phyloP scores from a whole-genome alignment of 2,797 vertebrate genomes.

The Ctenosaura bakeri region DNA sequence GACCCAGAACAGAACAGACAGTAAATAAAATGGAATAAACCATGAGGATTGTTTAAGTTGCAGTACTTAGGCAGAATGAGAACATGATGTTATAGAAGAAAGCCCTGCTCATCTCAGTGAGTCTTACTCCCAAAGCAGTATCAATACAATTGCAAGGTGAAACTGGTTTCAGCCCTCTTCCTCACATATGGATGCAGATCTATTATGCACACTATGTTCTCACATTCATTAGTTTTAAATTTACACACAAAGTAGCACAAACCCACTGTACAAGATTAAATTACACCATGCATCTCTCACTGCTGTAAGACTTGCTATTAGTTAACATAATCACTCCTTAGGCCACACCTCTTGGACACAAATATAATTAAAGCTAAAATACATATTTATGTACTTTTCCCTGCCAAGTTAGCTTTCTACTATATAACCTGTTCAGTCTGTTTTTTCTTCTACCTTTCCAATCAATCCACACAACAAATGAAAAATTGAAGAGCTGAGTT shows the following conservation, averaged over 20 bases:
- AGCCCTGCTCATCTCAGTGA: not conserved
- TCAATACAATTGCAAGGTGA: not conserved
- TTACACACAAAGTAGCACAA: conserved; percentile 5
- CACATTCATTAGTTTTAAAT: conserved; percentile 46
- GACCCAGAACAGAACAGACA: not conserved
- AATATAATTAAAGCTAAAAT: conserved; percentile 40
- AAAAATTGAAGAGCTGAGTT: conserved; percentile 45
- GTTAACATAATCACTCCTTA: conserved; percentile 22
- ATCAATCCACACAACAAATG: not conserved
- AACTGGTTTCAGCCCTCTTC: not conserved
- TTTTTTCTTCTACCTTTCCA: not conserved
- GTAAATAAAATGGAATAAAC: too few relatives aligned
- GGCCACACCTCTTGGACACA: conserved; percentile 36
- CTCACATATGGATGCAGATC: not conserved
- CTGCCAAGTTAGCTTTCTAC: not conserved
- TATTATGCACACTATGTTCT: not conserved
- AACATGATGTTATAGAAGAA: not conserved
- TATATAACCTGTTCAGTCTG: not conserved
- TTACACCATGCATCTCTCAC: conserved; percentile 49
- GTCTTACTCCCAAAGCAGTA: not conserved
- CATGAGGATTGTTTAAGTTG: not conserved
- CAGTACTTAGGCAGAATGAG: not conserved
- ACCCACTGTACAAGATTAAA: conserved; percentile 15
- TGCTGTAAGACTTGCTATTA: conserved; percentile 43
- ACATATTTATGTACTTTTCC: conserved; percentile 11